These are phyloP conservation scores for Megalops atlanticus DNA, from an alignment of 2,113 vertebrate species.

Conservation along the genomic window DNA sequence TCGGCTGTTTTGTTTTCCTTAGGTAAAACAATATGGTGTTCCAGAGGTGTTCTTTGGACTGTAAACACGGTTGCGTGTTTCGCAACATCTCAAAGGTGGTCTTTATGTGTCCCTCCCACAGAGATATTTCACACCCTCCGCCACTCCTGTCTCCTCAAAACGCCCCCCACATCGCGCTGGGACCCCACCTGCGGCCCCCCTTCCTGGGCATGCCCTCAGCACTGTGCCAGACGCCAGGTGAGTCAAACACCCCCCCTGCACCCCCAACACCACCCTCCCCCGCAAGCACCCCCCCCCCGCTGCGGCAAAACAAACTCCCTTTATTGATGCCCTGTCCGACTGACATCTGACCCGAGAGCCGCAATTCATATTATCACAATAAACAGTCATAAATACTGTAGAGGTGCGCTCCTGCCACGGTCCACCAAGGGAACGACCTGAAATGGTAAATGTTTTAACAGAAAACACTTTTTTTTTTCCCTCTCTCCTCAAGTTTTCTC, in stretches of 20 bases:
- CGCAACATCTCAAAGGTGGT: background rate
- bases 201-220: conserved; percentile 91
- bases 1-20: background rate
- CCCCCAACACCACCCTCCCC: background rate
- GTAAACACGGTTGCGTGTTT: background rate
- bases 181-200: conserved; percentile 90
- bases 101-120: conserved; percentile 57
- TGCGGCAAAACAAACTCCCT: background rate
- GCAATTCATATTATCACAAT: background rate
- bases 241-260: conserved; percentile 55
- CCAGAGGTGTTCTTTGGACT: background rate
- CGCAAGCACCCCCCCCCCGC: background rate
- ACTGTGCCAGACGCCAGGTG: conserved; percentile 94
- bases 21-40: background rate
- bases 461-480: no score
- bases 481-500: no score
- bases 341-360: background rate
- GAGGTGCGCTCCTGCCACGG: background rate
- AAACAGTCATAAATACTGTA: conserved; percentile 3
- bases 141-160: conserved; percentile 89
- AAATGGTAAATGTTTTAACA: background rate
- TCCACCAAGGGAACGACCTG: background rate
- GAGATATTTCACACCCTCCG: conserved; percentile 89
- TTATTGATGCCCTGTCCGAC: background rate
- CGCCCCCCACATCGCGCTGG: conserved; percentile 89